Evolutionary conservation across 1,140 invertebrate genomes (phyloP).

Genomic region (Lepidurus packardi): DNA sequence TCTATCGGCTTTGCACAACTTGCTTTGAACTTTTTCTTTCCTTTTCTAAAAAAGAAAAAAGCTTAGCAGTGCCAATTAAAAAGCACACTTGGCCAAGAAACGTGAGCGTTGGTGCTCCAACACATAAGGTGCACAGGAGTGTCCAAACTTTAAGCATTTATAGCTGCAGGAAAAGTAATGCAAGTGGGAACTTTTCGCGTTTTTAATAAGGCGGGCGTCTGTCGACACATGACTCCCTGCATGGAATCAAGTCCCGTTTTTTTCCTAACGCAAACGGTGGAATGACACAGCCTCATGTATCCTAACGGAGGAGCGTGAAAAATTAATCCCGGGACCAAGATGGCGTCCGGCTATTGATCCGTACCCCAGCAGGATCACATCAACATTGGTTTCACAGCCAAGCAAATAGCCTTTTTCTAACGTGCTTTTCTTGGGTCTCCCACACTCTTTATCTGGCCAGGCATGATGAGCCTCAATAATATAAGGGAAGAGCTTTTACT

Average conservation of each 20-base stretch:
- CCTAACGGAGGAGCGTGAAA: not conserved
- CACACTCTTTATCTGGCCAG: constrained; percentile 17
- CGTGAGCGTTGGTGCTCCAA: not conserved
- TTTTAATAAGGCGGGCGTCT: not conserved
- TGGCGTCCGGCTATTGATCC: constrained; percentile 9
- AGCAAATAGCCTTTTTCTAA: not conserved
- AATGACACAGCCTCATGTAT: not conserved
- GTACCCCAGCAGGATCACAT: constrained; percentile 10
- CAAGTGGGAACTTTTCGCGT: not conserved
- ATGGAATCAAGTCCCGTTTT: not conserved
- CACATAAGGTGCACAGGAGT: not conserved
- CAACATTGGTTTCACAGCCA: not conserved
- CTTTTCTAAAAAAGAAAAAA: not conserved
- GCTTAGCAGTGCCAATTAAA: not conserved
- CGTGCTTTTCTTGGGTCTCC: constrained; percentile 1
- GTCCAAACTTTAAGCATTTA: not conserved
- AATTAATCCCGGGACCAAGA: not conserved
- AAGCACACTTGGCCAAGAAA: not conserved
- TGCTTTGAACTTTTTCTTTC: not conserved
- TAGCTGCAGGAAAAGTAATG: not conserved
- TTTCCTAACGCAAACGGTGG: not conserved
- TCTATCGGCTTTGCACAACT: not conserved
- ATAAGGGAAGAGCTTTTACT: constrained; percentile 6
- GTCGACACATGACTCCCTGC: not conserved
- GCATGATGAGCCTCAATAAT: constrained; percentile 13